Conservation (phyloP, 2,888 invertebrate genomes). For the Latrodectus elegans region DNA sequence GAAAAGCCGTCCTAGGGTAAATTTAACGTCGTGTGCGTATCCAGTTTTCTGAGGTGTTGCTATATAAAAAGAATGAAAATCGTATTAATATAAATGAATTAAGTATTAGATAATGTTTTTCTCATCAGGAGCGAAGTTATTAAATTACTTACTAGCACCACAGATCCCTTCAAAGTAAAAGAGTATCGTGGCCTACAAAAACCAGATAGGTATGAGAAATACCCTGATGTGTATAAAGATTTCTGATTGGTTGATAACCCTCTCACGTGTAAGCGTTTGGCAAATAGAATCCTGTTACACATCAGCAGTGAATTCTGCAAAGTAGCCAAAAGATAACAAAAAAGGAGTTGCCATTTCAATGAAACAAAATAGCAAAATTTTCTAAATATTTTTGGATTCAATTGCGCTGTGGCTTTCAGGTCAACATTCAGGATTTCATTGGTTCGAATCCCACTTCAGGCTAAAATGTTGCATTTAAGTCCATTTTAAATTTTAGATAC, state of each 20-base stretch:
- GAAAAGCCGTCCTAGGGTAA: conserved; percentile 67
- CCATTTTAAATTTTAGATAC: too few relatives aligned
- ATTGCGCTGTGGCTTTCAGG: too few relatives aligned
- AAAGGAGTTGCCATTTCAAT: conserved; percentile 24
- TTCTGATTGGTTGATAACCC: conserved; percentile 50
- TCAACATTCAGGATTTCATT: too few relatives aligned
- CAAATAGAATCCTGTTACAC: conserved; percentile 54
- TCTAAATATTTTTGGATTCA: too few relatives aligned
- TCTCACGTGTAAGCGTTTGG: conserved; percentile 59
- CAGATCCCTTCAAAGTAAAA: conserved; percentile 67
- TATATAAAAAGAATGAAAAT: conserved; percentile 25
- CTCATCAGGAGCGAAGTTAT: not conserved
- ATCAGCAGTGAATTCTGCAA: conserved; percentile 33
- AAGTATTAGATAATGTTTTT: not conserved
- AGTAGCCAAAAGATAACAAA: conserved; percentile 50
- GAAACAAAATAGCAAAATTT: too few relatives aligned
- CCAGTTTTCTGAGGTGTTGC: conserved; percentile 67
- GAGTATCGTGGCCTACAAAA: conserved; percentile 65
- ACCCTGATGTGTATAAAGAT: conserved; percentile 31
- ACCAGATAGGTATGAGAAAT: conserved; percentile 59
- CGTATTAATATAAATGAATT: not conserved
- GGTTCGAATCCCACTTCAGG: too few relatives aligned
- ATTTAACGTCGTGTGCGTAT: conserved; percentile 64
- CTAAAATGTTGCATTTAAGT: too few relatives aligned
- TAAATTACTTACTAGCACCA: conserved; percentile 54